Percentiles rank a stretch among this genome's conserved stretches.
These are phyloP conservation scores for Papilio dardanus DNA, from an alignment of 1,140 invertebrate species.

Conservation along the genomic window DNA sequence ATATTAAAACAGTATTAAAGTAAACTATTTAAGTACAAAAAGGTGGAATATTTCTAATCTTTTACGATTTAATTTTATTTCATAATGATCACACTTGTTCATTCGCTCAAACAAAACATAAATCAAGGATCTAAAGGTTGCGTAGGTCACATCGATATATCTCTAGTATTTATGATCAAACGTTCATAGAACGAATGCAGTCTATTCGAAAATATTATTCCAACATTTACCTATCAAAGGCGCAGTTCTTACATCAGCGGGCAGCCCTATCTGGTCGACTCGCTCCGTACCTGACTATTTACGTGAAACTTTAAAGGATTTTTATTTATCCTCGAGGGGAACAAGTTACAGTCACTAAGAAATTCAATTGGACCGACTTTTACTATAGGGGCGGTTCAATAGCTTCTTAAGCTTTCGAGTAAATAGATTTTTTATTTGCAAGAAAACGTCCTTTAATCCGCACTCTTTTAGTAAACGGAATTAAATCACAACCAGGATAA, in stretches of 20 bases:
- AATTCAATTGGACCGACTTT: constrained; percentile 20
- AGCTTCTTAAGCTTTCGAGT: constrained; percentile 18
- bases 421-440: constrained; percentile 8
- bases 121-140: not conserved
- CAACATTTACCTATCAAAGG: constrained; percentile 13
- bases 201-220: constrained; percentile 2
- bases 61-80: not conserved
- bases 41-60: too few relatives aligned
- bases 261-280: constrained; percentile 8
- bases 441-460: not conserved
- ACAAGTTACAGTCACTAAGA: constrained; percentile 36
- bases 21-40: too few relatives aligned
- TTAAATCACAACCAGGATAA: too few relatives aligned
- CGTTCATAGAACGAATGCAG: not conserved
- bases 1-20: too few relatives aligned
- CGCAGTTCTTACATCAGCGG: not conserved
- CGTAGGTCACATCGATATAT: not conserved
- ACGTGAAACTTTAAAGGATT: constrained; percentile 45
- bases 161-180: not conserved
- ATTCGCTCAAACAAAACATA: not conserved
- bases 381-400: constrained; percentile 19
- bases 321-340: constrained; percentile 41
- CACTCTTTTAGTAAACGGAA: not conserved
- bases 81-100: not conserved
- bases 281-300: constrained; percentile 44